These are phyloP conservation scores for Lacerta bilineata DNA, from an alignment of 2,797 vertebrate genomes.

Conservation along the genomic window DNA sequence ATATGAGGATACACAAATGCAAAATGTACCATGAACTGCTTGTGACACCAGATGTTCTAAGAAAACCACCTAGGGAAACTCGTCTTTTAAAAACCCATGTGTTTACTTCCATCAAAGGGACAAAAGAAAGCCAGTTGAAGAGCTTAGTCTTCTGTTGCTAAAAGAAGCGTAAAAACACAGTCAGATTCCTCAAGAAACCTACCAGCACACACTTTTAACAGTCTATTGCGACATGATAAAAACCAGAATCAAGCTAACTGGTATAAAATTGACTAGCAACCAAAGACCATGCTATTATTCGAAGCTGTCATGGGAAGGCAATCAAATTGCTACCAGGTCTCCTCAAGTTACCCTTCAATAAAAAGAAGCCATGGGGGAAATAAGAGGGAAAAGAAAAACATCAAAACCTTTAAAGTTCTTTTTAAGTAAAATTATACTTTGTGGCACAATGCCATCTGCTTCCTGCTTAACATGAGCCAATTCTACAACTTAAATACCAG, in stretches of 20 bases:
- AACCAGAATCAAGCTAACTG: constrained; percentile 80
- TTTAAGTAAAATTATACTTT: constrained; percentile 80
- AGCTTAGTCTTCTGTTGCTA: constrained; percentile 72
- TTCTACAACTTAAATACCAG: constrained; percentile 71
- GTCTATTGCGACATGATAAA: constrained; percentile 77
- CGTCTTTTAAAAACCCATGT: constrained; percentile 27
- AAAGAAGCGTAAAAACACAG: constrained; percentile 70
- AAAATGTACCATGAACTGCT: constrained; percentile 60
- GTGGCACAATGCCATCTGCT: constrained; percentile 78
- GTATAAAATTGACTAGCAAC: constrained; percentile 78
- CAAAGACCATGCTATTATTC: constrained; percentile 82
- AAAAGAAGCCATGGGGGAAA: constrained; percentile 83
- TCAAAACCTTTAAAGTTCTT: constrained; percentile 79
- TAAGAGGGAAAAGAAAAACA: constrained; percentile 80
- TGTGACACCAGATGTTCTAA: constrained; percentile 62
- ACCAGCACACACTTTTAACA: constrained; percentile 71
- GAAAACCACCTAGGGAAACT: constrained; percentile 51
- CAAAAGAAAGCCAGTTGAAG: constrained; percentile 69
- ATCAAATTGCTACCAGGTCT: constrained; percentile 85
- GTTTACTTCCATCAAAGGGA: constrained; percentile 69
- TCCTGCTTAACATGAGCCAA: constrained; percentile 78
- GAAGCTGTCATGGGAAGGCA: constrained; percentile 82
- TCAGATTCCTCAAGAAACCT: constrained; percentile 69
- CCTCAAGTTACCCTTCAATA: constrained; percentile 84
- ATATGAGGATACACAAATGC: constrained; percentile 55